Base-by-base conservation (phyloP, 2,113 vertebrate species). In the Pitta sordida region DNA sequence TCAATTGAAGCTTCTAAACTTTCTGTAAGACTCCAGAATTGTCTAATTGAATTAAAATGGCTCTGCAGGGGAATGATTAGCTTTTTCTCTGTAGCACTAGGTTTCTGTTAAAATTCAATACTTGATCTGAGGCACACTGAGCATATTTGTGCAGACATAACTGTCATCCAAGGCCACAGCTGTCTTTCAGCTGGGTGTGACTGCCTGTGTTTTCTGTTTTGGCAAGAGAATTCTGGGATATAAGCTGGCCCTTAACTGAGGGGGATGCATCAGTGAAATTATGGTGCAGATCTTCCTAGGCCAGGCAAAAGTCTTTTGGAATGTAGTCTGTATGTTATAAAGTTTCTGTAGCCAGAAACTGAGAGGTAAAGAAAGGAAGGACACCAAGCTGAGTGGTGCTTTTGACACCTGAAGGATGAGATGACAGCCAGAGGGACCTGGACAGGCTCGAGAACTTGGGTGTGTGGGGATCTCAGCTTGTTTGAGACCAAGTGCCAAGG, bases 381-480 rank as follows among this genome's bases (percentile, higher is more conserved):
- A 34, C 37, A 48, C 11, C 7, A 48, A 55, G 29, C 24, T 34
- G 23, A 52, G 23, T 52, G 46, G 13, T 82, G n/a, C 29, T 46
- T 39, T 39, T 75, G 62, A 18, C 46, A 39, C 16, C 23, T 53
- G n/a, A 34, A 30, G 39, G 53, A 53, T 39, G 16, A 29, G n/a
- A 34, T n/a, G 24, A 9, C 29, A n/a, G 26, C 23, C 52, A 74
- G 29, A 67, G 39, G 22, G 21, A 58, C 43, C 10, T 36, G 36
- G 46, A 46, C 39, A 53, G n/a, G 20, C 16, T 82, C 5, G 3
- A 34, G 29, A 53, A 75, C 13, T 48, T 41, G 78, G n/a, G 36
- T 4, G n/a, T 0, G 0, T 52, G 52, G 52, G 19, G 37, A 18
- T 74, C 20, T 39, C 13, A 12, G 7, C 29, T 29, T 7, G 13